A percentile compares a stretch with the other conserved stretches of the same genome.
phyloP scores from a whole-genome alignment of 2,797 vertebrate species.

The Galago senegalensis region DNA sequence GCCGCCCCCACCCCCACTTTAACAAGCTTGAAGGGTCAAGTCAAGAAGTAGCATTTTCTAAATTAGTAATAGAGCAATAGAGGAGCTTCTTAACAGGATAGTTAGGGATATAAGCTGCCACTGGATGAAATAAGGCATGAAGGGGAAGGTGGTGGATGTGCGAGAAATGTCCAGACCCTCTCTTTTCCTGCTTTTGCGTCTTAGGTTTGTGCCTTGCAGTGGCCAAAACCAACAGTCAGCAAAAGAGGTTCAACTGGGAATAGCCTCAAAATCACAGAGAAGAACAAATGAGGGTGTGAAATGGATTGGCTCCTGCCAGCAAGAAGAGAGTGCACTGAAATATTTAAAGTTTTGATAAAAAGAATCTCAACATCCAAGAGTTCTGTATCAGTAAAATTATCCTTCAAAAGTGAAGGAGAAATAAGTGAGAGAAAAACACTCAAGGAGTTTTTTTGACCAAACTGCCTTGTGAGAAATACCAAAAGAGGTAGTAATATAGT shows the following conservation, averaged over 20 bases:
- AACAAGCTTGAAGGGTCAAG: background rate
- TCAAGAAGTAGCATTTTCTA: background rate
- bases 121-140: background rate
- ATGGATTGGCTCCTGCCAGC: background rate
- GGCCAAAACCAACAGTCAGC: background rate
- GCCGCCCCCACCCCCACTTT: background rate
- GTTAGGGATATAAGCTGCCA: background rate
- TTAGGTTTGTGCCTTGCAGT: background rate
- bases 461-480: constrained; percentile 40
- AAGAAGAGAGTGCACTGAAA: background rate
- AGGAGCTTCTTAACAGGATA: background rate
- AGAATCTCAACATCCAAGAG: background rate
- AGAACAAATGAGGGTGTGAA: background rate
- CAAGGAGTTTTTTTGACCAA: constrained; percentile 7
- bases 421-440: constrained; percentile 62
- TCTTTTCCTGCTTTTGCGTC: background rate
- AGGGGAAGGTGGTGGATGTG: background rate
- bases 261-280: background rate
- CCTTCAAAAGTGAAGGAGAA: background rate
- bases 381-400: background rate
- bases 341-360: constrained; percentile 26
- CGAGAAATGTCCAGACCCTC: background rate
- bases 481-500: background rate
- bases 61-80: background rate
- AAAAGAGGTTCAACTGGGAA: background rate